phyloP scores from a whole-genome alignment of 2,888 invertebrate genomes.

The Trissoscelio sp. region DNA sequence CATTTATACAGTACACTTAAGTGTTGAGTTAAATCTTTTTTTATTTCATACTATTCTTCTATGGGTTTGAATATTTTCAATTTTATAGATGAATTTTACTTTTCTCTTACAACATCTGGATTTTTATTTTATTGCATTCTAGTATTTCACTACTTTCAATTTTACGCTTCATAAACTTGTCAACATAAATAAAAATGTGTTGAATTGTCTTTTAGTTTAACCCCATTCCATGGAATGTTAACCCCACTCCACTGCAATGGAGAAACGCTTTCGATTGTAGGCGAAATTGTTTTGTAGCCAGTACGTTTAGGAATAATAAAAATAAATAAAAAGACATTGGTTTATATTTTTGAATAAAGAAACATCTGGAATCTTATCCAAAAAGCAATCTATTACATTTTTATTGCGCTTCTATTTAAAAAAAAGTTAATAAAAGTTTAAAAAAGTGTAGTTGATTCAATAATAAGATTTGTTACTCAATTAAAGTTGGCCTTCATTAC shows the following conservation, averaged over 20 bases:
- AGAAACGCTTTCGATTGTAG: not conserved
- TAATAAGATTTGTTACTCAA: not conserved
- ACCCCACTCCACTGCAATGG: too few species aligned
- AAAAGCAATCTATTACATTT: too few species aligned
- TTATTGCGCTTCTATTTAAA: too few species aligned
- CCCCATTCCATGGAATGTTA: not conserved
- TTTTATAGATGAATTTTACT: not conserved
- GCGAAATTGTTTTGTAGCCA: not conserved
- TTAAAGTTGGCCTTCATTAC: not conserved
- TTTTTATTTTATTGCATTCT: not conserved
- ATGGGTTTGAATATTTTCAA: not conserved
- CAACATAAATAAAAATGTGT: conserved; percentile 1
- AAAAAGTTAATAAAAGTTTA: too few species aligned
- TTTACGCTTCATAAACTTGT: conserved; percentile 12
- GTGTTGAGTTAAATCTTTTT: not conserved
- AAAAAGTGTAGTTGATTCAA: too few species aligned
- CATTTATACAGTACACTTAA: not conserved
- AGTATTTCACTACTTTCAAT: not conserved
- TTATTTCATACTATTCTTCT: not conserved
- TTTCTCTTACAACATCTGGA: not conserved
- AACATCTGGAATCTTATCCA: too few species aligned
- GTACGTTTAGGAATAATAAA: not conserved
- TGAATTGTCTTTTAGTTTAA: not conserved
- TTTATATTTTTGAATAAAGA: not conserved
- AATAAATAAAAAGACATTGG: too few species aligned